Evolutionary conservation across 2,113 vertebrate genomes (phyloP), one percentile per base, ranked within the genome.

Genomic region (Nycticebus coucang): DNA sequence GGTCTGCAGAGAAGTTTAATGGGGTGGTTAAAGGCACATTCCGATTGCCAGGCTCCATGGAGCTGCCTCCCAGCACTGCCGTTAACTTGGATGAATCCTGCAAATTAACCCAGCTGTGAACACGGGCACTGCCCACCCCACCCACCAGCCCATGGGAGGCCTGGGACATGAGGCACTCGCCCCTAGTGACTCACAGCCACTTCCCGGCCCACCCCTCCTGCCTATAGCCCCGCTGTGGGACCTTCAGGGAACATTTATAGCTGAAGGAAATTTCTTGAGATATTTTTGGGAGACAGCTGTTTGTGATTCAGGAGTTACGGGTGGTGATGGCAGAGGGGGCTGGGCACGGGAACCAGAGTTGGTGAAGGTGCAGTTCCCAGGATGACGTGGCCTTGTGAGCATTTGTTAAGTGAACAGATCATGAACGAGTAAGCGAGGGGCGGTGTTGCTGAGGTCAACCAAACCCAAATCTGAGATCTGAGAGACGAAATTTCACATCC

Each of bases 211-310:
- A 0, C 66, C 84, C 81, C 60, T 14, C n/a, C n/a, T 2, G 33
- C 87, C 69, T 35, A 3, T 15, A 8, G 69, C 45, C 72, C 64
- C 3, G 45, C 4, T 22, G 3, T 0, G 5, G 6, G 7, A 60
- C 64, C 75, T 82, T 41, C 71, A 21, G 7, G 87, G 55, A 69
- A 21, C 30, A 45, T 14, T n/a, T 33, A 3, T 1, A 8, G 62
- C 9, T 0, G 33, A 87, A 71, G 55, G 50, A 37, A 13, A 28
- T 12, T 35, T 22, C 35, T 50, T 0, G 0, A 33, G 35, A 3
- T 92, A 80, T 91, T 93, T 86, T 93, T 4, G 45, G 85, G 89
- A 89, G 45, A 64, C 89, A 84, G 89, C 92, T 96, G 87, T 74
- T 35, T 60, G 66, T 13, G 81, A 71, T 28, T 84, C 37, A 17